Conservation (phyloP, 2,113 vertebrate species). For the Rutilus rutilus region DNA sequence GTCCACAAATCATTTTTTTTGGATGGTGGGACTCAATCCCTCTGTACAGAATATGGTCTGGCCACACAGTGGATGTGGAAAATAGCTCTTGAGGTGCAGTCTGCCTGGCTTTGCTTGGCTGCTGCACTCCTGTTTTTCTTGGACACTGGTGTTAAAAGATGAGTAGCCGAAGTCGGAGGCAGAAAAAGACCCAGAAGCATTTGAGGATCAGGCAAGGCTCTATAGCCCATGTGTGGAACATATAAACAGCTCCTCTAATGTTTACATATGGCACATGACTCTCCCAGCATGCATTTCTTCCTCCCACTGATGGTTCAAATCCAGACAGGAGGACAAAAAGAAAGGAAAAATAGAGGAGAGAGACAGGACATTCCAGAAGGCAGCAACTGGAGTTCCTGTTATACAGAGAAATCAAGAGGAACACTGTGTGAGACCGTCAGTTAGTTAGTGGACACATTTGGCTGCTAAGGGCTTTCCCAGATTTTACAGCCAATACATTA, state of each 20-base stretch:
- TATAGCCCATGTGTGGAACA: conserved; percentile 70
- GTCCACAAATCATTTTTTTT: conserved; percentile 23
- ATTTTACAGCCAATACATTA: background rate
- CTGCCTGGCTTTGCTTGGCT: conserved; percentile 70
- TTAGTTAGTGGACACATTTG: background rate
- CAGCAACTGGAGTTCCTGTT: conserved; percentile 2
- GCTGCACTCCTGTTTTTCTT: conserved; percentile 79
- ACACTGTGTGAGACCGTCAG: background rate
- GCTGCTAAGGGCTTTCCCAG: conserved; percentile 9
- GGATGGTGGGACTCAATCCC: conserved; percentile 59
- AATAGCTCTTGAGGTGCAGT: conserved; percentile 78
- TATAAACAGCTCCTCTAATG: conserved; percentile 63
- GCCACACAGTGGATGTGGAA: conserved; percentile 77
- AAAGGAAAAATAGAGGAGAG: conserved; percentile 35
- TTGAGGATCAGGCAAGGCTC: conserved; percentile 68
- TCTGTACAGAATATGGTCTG: conserved; percentile 78
- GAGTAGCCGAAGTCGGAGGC: conserved; percentile 69
- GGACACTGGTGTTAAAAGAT: conserved; percentile 80
- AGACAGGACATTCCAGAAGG: conserved; percentile 21
- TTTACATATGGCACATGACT: conserved; percentile 59
- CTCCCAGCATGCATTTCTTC: conserved; percentile 48
- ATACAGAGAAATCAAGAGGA: conserved; percentile 5
- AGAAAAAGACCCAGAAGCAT: conserved; percentile 64
- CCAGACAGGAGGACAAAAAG: conserved; percentile 48
- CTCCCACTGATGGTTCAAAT: conserved; percentile 3